Base-by-base conservation (phyloP, 2,797 vertebrate species). In the Enoplosus armatus region DNA sequence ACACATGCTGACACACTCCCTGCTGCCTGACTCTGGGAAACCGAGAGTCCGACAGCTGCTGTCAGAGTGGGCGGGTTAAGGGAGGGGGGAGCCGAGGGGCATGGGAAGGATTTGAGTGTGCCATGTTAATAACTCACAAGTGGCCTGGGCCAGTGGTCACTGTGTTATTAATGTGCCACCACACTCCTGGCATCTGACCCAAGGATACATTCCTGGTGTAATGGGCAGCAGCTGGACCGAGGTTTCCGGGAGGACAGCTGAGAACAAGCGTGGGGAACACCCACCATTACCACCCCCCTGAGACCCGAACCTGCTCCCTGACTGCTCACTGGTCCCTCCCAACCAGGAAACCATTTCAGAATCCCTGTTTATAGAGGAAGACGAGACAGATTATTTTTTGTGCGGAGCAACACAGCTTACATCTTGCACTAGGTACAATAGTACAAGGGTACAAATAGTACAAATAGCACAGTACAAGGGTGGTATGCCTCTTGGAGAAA, bases 211-310 rank as follows among this genome's bases (percentile, higher is more conserved):
- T 96, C 96, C 92, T 94, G 89, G 90, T 89, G 93, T 96, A 96
- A 97, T 93, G 89, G 90, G 85, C 92, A 93, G 93, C 94, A 94
- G 94, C 94, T 95, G 96, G 94, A 90, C 80, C 24, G 22, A 86
- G 82, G 93, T 89, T 95, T 96, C 95, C 91, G 85, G 91, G 90
- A 92, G 90, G 94, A 95, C 95, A 96, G 95, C 95, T 96, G 95
- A 95, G 86, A 92, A 86, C 81, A 79, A 89, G 87, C 56, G 48
- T 48, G 69, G 87, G 89, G 90, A 92, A 93, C 90, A 90, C 88
- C 92, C 88, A 72, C 39, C 59, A 71, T 89, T 88, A 82, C 82
- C 83, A 54, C 50, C 76, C 90, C 86, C 67, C 45, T 45, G 78
- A 61, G 85, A 90, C 61, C 77, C 55, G 61, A 41, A 68, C 68